Evolutionary conservation across 1,140 invertebrate genomes (phyloP), one percentile per base, ranked within the genome.

Genomic region (Pseudachorutes palmiensis): DNA sequence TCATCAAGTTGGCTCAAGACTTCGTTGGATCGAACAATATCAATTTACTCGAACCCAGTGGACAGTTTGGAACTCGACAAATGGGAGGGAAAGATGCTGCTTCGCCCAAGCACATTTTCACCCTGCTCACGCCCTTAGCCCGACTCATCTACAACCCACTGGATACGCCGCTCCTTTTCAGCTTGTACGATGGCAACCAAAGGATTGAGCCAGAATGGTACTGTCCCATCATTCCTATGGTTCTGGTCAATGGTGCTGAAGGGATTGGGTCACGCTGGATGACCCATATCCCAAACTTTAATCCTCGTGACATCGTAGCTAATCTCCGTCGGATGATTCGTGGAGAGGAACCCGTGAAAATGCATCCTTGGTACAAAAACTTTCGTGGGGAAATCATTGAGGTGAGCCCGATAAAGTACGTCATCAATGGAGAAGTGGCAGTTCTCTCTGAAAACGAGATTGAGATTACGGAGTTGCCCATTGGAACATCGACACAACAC

Each of bases 211-310:
- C 94, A 0, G 82, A 89, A 16, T 92, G 88, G 83, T 99, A 99
- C 77, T 80, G 92, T 1, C 97, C 97, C 0, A 91, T 99, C 67
- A 87, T 99, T 69, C 97, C 97, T 0, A 98, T 97, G 90, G 84
- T 98, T 19, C 79, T 99, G 30, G 89, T 98, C 0, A 99, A 99
- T 78, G 97, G 97, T 16, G 90, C 94, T 60, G 94, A 98, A 73
- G 97, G 97, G 72, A 99, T 99, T 75, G 97, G 97, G 30, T 99
- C 97, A 1, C 97, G 95, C 29, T 99, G 96, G 96, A 95, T 94
- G 79, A 99, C 97, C 0, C 97, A 94, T 79, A 91, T 99, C 76
- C 91, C 92, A 0, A 98, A 98, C 77, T 94, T 93, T 76, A 94
- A 98, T 82, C 91, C 94, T 1, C 80, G 93, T 67, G 94, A 98